These are phyloP conservation scores for Apotomis turbidana DNA, from an alignment of 2,888 invertebrate species.

Conservation along the genomic window DNA sequence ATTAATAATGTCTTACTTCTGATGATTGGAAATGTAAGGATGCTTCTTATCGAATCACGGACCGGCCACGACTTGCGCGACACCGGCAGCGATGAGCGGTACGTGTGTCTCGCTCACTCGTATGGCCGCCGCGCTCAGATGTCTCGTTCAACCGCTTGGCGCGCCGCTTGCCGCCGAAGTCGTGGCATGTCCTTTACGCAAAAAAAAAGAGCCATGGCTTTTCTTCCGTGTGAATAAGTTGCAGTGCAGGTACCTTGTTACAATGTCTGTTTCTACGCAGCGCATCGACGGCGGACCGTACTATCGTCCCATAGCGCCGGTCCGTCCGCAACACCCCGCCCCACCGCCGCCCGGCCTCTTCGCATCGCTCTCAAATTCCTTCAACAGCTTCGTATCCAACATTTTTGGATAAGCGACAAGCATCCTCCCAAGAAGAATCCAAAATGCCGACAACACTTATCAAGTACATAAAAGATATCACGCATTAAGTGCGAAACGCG, in stretches of 20 bases:
- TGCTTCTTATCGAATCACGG: no score
- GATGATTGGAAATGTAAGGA: no score
- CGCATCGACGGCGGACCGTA: conserved; percentile 87
- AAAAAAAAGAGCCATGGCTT: no score
- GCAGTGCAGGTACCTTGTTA: background rate
- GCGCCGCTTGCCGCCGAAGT: no score
- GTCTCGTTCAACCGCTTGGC: no score
- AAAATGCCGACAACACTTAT: background rate
- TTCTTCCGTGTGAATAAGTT: background rate
- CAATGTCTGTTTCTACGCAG: conserved; percentile 63
- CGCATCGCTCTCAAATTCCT: conserved; percentile 89
- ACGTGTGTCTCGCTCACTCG: no score
- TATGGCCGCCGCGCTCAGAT: no score
- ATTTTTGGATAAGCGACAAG: conserved; percentile 86
- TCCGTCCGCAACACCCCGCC: conserved; percentile 72
- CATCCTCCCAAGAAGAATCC: background rate
- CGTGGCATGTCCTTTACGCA: no score
- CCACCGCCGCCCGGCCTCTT: conserved; percentile 85
- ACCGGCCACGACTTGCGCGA: no score
- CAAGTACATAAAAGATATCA: background rate
- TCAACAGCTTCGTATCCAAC: conserved; percentile 90
- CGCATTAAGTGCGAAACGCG: background rate
- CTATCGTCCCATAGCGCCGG: conserved; percentile 84
- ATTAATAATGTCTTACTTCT: no score
- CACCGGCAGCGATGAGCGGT: no score